phyloP scores from a whole-genome alignment of 2,797 vertebrate species.

The Antennarius maculatus region DNA sequence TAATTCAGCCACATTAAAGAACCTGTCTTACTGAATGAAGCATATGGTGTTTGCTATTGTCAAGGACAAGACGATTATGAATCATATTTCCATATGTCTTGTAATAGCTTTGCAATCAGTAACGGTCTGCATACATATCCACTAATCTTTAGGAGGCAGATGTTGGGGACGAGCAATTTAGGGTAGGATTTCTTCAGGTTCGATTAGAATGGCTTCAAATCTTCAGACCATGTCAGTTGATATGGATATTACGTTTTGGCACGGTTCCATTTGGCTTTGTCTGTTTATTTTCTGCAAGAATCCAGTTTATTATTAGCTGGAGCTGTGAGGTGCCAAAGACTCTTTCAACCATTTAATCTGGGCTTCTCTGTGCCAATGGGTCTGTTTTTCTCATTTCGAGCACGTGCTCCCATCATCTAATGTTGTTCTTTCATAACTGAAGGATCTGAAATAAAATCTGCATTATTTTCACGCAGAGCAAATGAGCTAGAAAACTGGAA shows the following conservation, averaged over 20 bases:
- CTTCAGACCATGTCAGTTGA: constrained; percentile 11
- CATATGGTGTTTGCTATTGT: constrained; percentile 30
- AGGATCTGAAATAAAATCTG: constrained; percentile 23
- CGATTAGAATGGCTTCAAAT: neutral
- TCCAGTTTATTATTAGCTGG: constrained; percentile 33
- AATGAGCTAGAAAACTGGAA: neutral
- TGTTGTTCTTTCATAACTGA: constrained; percentile 25
- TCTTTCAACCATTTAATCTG: constrained; percentile 45
- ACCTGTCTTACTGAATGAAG: constrained; percentile 2
- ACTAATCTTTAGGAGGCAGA: constrained; percentile 25
- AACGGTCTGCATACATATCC: neutral
- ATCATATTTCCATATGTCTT: constrained; percentile 47
- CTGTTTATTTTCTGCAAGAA: constrained; percentile 41
- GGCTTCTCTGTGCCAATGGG: constrained; percentile 25
- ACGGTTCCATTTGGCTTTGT: constrained; percentile 1
- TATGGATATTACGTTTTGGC: constrained; percentile 38
- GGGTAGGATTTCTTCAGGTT: constrained; percentile 6
- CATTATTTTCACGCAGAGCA: neutral
- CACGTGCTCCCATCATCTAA: constrained; percentile 29
- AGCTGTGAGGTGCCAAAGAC: constrained; percentile 44
- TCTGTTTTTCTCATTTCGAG: constrained; percentile 31
- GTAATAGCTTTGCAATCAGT: constrained; percentile 20
- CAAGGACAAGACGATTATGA: constrained; percentile 41
- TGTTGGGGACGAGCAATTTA: neutral
- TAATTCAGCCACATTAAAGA: constrained; percentile 1